These are phyloP conservation scores for Eudemis profundana DNA, from an alignment of 2,888 invertebrate species.

Conservation along the genomic window DNA sequence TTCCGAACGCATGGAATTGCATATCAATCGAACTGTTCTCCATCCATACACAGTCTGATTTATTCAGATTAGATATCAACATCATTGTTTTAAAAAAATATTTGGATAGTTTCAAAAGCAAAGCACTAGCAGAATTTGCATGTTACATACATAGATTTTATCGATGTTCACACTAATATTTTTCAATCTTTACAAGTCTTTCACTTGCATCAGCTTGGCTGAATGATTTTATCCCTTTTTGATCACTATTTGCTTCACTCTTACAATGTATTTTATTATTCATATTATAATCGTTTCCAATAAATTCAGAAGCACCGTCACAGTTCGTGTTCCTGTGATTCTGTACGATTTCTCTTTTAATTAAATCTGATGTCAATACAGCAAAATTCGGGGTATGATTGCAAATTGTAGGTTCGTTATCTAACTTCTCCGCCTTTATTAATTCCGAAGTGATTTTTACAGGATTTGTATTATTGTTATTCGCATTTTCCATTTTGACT, in stretches of 20 bases:
- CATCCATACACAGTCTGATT: too few relatives aligned
- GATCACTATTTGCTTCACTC: not conserved
- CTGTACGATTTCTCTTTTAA: constrained; percentile 4
- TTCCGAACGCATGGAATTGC: too few relatives aligned
- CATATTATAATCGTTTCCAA: constrained; percentile 7
- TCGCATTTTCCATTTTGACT: not conserved
- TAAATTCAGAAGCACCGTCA: not conserved
- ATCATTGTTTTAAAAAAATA: too few relatives aligned
- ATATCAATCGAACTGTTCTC: too few relatives aligned
- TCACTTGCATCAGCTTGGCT: not conserved
- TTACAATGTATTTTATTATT: constrained; percentile 5
- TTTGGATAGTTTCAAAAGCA: too few relatives aligned
- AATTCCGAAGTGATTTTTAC: not conserved
- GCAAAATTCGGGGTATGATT: not conserved
- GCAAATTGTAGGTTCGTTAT: not conserved
- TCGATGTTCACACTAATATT: too few relatives aligned
- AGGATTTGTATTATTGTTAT: not conserved
- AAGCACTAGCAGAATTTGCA: too few relatives aligned
- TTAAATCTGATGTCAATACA: not conserved
- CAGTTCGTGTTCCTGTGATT: not conserved
- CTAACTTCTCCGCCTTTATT: not conserved
- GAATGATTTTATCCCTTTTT: not conserved
- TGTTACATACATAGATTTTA: too few relatives aligned
- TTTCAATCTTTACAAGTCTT: not conserved
- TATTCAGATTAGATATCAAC: too few relatives aligned